Evolutionary conservation across 2,113 vertebrate genomes (phyloP), one percentile per base, ranked within the genome.

Genomic region (Melanocharis versteri): DNA sequence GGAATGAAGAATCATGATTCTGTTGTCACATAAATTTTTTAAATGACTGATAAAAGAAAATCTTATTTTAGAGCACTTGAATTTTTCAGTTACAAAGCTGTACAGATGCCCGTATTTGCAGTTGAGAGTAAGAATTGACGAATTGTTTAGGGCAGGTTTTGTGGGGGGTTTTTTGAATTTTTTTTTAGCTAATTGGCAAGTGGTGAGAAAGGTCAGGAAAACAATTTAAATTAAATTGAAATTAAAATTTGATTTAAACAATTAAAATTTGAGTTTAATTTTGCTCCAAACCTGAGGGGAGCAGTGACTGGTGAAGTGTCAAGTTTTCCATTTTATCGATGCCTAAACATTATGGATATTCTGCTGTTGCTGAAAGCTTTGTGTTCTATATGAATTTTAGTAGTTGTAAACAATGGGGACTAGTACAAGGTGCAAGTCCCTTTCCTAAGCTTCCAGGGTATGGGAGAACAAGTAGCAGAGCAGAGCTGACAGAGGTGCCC

Each of bases 121-220:
- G 0, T 27, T 87, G 12, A 33, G 16, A 78, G 10, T 47, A 56
- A 71, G n/a, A 79, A 53, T 21, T 31, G 22, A n/a, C 33, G 17
- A 56, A 9, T 64, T 94, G 3, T 72, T 90, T 37, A 45, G 33
- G 23, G 31, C 8, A 35, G 18, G 3, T 42, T 7, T 40, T 66
- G 13, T 15, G 30, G 30, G 5, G 0, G 1, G 5, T 9, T 33
- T 20, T 27, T 21, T 5, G 1, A 11, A 30, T 6, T 51, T 28
- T 30, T 27, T 75, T 66, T 35, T 61, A 48, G 6, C 6, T 81
- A 39, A 26, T 37, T 66, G 47, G 19, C 7, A 61, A 42, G 37
- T 37, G 14, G 13, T 53, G 17, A 39, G 57, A 64, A 62, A 72
- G 16, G 5, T 84, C 12, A 39, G 33, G 27, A 47, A 60, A 77